A percentile compares a stretch with the other conserved stretches of the same genome.
Conservation (phyloP, 2,888 invertebrate genomes). For the Clusia tigrina region DNA sequence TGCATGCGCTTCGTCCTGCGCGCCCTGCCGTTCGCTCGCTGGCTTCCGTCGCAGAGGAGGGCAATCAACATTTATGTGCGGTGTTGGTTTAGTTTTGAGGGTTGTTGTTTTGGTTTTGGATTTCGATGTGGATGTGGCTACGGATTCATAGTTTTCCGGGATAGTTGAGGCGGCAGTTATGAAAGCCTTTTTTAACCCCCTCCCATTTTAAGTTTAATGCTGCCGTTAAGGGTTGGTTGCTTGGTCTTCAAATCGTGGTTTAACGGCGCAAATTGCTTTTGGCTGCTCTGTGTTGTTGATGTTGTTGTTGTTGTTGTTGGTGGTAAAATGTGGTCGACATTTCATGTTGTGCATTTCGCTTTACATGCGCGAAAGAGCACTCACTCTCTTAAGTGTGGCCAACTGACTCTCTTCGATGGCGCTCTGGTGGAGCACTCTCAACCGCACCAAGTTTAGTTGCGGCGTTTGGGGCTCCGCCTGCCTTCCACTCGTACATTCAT, state of each 20-base stretch:
- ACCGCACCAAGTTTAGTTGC: conserved; percentile 24
- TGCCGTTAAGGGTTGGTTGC: conserved; percentile 6
- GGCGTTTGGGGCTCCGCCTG: background rate
- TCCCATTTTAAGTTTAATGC: background rate
- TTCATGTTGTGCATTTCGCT: background rate
- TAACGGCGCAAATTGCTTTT: conserved; percentile 18
- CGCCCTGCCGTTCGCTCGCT: conserved; percentile 27
- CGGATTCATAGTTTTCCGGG: background rate
- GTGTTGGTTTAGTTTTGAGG: conserved; percentile 34
- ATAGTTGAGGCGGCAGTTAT: background rate
- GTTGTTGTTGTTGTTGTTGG: background rate
- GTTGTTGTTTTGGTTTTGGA: conserved; percentile 25
- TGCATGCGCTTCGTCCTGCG: conserved; percentile 9
- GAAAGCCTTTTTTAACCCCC: conserved; percentile 11
- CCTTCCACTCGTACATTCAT: background rate
- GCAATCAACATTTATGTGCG: conserved; percentile 41
- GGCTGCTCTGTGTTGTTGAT: background rate
- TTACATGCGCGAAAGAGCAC: background rate
- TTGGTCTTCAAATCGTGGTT: conserved; percentile 10
- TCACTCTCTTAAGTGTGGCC: conserved; percentile 11
- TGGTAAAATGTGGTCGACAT: background rate
- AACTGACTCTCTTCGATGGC: conserved; percentile 16
- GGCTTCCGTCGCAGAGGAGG: conserved; percentile 32
- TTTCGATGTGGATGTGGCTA: conserved; percentile 29
- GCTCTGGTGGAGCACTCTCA: background rate